Evolutionary conservation across 2,797 vertebrate species (phyloP), one percentile per base, ranked within the genome.

Genomic region (Ambastaia sidthimunki): DNA sequence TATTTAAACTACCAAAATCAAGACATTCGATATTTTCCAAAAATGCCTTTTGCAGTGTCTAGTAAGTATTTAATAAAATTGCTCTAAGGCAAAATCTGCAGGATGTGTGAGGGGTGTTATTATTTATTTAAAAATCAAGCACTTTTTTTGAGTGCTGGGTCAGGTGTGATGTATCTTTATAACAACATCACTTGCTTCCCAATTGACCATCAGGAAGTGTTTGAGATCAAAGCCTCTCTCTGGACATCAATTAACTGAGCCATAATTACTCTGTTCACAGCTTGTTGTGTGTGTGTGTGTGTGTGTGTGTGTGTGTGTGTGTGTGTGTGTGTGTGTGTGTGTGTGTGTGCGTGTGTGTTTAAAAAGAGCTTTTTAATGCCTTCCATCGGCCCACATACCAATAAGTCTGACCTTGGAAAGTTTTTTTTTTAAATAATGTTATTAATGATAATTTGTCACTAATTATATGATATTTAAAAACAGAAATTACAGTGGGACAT

Each of bases 401-500:
- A 21, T 44, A 78, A 28, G 37, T n/a, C 81, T 91, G 89, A 92
- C 90, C 89, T 92, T 90, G 87, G 78, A 81, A 88, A 90, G 87
- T 86, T 90, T 87, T 84, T 80, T 81, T 84, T 86, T 86, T 34
- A 10, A 83, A 82, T 80, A 87, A 85, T 88, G 82, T 85, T 90
- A 90, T 90, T 88, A 90, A 88, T 87, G 86, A 88, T 90, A 91
- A 91, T 90, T 91, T 85, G 86, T 86, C 71, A 73, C 72, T 89
- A 92, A 90, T 91, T 90, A 91, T 89, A 87, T 85, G 83, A 90
- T 82, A 81, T 87, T 83, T 85, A 87, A 90, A 86, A 78, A 78
- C 34, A 80, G 80, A 90, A 88, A 90, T 91, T 91, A 87, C 75
- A 75, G 86, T 82, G 82, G 78, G 82, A 77, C 67, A 66, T 87